Percentiles rank a stretch among this genome's conserved stretches.
Conservation (phyloP, 2,113 vertebrate species). For the Orthonyx spaldingii region DNA sequence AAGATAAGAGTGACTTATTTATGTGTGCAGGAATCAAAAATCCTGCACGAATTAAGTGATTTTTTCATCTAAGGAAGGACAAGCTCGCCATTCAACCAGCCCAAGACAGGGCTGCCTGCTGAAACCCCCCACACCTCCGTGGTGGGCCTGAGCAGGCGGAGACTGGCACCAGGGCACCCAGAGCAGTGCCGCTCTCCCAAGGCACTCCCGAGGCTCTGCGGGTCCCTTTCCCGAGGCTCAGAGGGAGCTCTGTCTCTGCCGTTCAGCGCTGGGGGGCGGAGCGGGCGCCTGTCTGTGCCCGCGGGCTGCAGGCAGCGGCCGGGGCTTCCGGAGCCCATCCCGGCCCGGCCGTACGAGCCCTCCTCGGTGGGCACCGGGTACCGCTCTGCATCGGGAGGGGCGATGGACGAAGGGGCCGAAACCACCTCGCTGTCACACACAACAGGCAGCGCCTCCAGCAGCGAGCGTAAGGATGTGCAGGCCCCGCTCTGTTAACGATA, state of each 20-base stretch:
- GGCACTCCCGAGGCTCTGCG: not conserved
- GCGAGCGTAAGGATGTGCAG: not conserved
- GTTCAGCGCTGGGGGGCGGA: not conserved
- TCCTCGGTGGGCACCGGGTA: fast-evolving
- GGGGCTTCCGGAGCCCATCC: not conserved
- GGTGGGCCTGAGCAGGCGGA: not conserved
- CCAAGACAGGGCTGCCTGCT: not conserved
- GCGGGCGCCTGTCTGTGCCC: not conserved
- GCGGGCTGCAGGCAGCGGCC: not conserved
- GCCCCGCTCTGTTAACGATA: fast-evolving
- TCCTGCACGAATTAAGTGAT: fast-evolving
- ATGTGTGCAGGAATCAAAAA: not conserved
- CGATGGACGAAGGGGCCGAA: no score
- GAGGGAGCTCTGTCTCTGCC: not conserved
- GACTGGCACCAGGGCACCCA: fast-evolving
- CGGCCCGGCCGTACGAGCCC: fast-evolving
- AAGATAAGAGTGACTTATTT: not conserved
- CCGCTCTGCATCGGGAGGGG: not conserved
- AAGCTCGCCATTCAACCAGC: not conserved
- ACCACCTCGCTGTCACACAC: not conserved
- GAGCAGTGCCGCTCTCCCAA: not conserved
- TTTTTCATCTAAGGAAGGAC: not conserved
- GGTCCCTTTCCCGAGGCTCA: not conserved
- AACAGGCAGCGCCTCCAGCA: no score
- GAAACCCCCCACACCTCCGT: not conserved